Evolutionary conservation across 1,140 invertebrate genomes (phyloP).

Genomic region (Lanistes nyassanus): DNA sequence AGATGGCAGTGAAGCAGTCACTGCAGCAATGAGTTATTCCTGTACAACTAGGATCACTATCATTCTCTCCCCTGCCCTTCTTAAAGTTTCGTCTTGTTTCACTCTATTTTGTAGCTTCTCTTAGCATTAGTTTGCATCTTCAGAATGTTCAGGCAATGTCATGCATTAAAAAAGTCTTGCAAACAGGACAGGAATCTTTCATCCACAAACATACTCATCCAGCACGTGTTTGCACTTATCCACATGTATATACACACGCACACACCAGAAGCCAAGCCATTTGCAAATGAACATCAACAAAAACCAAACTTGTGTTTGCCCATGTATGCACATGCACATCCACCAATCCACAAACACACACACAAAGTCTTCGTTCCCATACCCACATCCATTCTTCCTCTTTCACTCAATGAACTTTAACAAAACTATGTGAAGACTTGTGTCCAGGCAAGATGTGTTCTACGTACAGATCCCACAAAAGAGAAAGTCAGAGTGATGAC

Average conservation of each 20-base stretch:
- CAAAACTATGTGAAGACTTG: not conserved
- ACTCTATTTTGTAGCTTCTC: not conserved
- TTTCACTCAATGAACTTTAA: not conserved
- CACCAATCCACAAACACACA: not conserved
- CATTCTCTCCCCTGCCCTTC: not conserved
- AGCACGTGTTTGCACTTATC: too few relatives aligned
- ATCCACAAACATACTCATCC: too few relatives aligned
- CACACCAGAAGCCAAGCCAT: too few relatives aligned
- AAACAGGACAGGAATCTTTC: too few relatives aligned
- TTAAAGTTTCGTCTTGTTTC: not conserved
- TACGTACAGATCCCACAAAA: constrained; percentile 74
- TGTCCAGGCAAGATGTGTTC: not conserved
- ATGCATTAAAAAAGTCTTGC: not conserved
- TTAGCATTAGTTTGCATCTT: too few relatives aligned
- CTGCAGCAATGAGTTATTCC: too few relatives aligned
- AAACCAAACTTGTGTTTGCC: not conserved
- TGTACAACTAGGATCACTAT: too few relatives aligned
- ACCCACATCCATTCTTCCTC: too few relatives aligned
- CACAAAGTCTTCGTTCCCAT: not conserved
- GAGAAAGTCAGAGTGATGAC: constrained; percentile 70
- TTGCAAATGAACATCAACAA: too few relatives aligned
- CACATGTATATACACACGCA: not conserved
- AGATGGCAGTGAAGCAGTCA: too few relatives aligned
- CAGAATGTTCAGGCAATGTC: too few relatives aligned
- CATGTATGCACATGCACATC: not conserved